Evolutionary conservation across 1,140 invertebrate genomes (phyloP).

Genomic region (Scaptomyza montana): DNA sequence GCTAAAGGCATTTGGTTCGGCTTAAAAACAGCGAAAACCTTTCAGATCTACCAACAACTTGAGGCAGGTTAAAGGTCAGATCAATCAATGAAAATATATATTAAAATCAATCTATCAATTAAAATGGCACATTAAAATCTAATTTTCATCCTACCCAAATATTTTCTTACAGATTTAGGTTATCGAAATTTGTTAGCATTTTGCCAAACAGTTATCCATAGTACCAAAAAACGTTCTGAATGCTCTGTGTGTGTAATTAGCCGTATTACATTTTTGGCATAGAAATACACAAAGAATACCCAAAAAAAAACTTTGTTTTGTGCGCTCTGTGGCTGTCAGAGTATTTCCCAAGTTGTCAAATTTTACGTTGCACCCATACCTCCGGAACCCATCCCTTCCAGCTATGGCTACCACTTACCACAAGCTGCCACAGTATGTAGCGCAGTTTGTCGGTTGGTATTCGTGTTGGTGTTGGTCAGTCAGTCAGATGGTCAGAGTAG

Average conservation of each 20-base stretch:
- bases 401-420: neutral
- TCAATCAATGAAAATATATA: slow-evolving; percentile 2
- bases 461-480: slow-evolving; percentile 24
- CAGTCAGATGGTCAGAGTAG: slow-evolving; percentile 61
- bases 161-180: neutral
- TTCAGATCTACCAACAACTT: neutral
- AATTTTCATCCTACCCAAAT: neutral
- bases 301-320: slow-evolving; percentile 70
- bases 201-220: slow-evolving; percentile 37
- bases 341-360: slow-evolving; percentile 79
- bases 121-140: neutral
- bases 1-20: too few species aligned
- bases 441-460: slow-evolving; percentile 24
- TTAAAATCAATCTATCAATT: slow-evolving; percentile 16
- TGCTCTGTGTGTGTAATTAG: slow-evolving; percentile 79
- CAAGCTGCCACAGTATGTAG: slow-evolving; percentile 48
- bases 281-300: slow-evolving; percentile 74
- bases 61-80: neutral
- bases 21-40: neutral
- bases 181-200: slow-evolving; percentile 23
- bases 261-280: slow-evolving; percentile 80
- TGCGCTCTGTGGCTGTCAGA: slow-evolving; percentile 66
- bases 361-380: slow-evolving; percentile 60
- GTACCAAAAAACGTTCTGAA: slow-evolving; percentile 37
- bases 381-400: neutral